Conservation (phyloP, 2,797 vertebrate species). For the Galago senegalensis region DNA sequence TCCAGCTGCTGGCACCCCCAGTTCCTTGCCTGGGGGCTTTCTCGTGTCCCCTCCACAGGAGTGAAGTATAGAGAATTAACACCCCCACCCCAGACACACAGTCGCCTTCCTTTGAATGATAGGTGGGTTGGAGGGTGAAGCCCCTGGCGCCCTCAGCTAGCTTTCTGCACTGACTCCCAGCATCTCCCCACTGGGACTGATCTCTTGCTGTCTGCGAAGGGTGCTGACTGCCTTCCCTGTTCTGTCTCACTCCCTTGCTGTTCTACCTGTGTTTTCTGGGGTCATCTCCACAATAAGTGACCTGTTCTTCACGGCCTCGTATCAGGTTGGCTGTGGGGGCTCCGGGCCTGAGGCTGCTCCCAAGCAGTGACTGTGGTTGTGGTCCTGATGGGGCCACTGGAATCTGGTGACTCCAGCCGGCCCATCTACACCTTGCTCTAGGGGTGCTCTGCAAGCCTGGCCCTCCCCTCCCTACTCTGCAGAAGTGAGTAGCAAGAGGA, state of each 20-base stretch:
- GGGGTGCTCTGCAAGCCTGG: accelerated
- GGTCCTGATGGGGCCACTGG: accelerated
- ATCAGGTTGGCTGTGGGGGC: neutral
- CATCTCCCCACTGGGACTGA: neutral
- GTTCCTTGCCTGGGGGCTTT: neutral
- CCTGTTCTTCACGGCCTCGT: neutral
- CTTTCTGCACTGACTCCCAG: neutral
- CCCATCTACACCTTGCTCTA: neutral
- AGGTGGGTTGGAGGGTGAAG: neutral
- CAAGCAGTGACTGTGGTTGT: neutral
- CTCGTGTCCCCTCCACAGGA: neutral
- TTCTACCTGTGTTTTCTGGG: neutral
- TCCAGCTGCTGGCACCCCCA: neutral
- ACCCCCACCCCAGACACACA: neutral
- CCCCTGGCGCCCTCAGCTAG: accelerated
- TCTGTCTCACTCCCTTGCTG: neutral
- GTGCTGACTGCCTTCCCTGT: neutral
- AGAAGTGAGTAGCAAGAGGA: neutral
- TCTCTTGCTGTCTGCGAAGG: neutral
- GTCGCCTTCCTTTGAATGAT: neutral
- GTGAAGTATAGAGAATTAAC: neutral
- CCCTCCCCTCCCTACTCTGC: neutral
- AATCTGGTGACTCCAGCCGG: neutral
- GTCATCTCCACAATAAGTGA: neutral
- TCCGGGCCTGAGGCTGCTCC: neutral